Percentiles rank a stretch among this genome's conserved stretches.
Evolutionary conservation across 2,888 invertebrate genomes (phyloP).

Genomic region (Synergus gifuensis): DNA sequence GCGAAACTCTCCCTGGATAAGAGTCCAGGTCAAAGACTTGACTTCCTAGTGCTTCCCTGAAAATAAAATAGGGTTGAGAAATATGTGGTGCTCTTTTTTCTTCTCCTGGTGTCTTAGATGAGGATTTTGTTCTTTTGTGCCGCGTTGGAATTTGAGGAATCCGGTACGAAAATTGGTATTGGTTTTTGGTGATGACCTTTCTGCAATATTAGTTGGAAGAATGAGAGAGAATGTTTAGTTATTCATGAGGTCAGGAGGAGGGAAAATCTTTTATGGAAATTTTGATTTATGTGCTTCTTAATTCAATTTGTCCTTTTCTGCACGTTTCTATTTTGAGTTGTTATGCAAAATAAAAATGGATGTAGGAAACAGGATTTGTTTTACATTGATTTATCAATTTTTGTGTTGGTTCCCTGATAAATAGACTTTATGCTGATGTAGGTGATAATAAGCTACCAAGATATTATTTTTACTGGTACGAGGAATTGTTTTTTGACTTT

Average conservation of each 20-base stretch:
- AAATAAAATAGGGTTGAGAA: slow-evolving; percentile 10
- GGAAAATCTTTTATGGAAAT: not conserved
- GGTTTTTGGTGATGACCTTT: slow-evolving; percentile 10
- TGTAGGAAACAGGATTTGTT: too few species aligned
- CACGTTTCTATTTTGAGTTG: not conserved
- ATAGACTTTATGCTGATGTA: not conserved
- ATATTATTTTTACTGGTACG: not conserved
- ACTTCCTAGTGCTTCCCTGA: slow-evolving; percentile 28
- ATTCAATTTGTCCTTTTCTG: not conserved
- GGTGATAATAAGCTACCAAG: not conserved
- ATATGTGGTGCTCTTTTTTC: not conserved
- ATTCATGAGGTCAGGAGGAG: not conserved
- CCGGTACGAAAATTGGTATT: not conserved
- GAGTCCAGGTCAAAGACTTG: slow-evolving; percentile 33
- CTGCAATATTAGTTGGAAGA: not conserved
- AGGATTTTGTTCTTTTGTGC: slow-evolving; percentile 13
- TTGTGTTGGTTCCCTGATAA: too few species aligned
- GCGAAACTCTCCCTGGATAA: slow-evolving; percentile 41
- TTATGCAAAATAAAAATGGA: too few species aligned
- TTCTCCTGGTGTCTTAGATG: not conserved
- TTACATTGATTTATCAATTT: too few species aligned
- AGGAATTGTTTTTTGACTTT: not conserved
- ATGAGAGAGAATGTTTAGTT: slow-evolving; percentile 3
- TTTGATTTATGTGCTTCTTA: not conserved
- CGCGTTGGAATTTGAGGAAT: not conserved